phyloP scores from a whole-genome alignment of 1,140 invertebrate species.

The Meloidogyne hapla region DNA sequence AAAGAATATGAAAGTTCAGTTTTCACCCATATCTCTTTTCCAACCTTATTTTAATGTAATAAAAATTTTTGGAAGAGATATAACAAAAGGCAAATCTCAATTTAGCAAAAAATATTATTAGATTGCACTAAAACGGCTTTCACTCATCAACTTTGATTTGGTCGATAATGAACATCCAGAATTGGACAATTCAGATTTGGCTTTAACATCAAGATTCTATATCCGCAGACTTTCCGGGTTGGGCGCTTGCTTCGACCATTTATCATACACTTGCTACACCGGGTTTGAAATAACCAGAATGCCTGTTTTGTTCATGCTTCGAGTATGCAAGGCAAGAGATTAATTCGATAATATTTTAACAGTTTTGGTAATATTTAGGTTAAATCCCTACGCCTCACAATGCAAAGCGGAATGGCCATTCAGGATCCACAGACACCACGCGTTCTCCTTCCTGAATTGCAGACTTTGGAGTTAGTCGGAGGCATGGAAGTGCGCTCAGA shows the following conservation, averaged over 20 bases:
- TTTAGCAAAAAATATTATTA: constrained; percentile 10
- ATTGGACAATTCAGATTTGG: too few relatives aligned
- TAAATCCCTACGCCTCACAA: constrained; percentile 50
- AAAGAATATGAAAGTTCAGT: too few relatives aligned
- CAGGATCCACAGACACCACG: constrained; percentile 20
- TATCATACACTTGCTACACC: constrained; percentile 52
- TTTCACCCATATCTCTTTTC: too few relatives aligned
- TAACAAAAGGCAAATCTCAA: not conserved
- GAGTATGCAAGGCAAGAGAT: constrained; percentile 39
- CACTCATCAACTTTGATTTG: too few relatives aligned
- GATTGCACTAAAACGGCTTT: constrained; percentile 51
- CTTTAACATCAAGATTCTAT: constrained; percentile 40
- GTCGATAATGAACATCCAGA: too few relatives aligned
- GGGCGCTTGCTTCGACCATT: constrained; percentile 51
- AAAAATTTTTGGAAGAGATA: too few relatives aligned
- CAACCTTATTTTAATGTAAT: too few relatives aligned
- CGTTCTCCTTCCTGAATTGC: constrained; percentile 32
- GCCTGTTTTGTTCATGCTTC: constrained; percentile 48
- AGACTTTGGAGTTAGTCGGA: constrained; percentile 44
- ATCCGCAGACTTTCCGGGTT: constrained; percentile 44
- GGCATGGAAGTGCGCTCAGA: constrained; percentile 30
- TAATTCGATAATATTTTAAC: not conserved
- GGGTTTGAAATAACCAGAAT: constrained; percentile 49
- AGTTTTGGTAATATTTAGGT: constrained; percentile 32
- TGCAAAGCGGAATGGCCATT: constrained; percentile 53